Conservation (phyloP, 2,888 invertebrate species). For the Resseliella maxima region DNA sequence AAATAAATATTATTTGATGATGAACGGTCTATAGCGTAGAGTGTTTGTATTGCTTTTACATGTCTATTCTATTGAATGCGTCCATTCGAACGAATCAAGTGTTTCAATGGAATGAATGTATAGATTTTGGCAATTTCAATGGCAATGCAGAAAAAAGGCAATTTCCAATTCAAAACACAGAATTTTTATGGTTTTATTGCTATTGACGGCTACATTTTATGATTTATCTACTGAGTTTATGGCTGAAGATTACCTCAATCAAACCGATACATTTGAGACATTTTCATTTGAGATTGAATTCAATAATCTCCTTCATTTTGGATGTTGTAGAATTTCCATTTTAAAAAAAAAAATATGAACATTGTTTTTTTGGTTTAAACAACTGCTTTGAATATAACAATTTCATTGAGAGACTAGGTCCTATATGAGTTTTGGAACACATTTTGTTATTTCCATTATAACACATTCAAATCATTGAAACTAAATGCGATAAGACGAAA, state of each 20-base stretch:
- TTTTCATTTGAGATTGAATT: not conserved
- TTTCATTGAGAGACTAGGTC: no score
- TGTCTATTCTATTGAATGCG: not conserved
- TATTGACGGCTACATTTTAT: constrained; percentile 12
- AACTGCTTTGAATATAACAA: no score
- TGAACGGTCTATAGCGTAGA: not conserved
- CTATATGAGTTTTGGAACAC: no score
- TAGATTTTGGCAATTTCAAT: not conserved
- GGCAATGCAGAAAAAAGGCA: not conserved
- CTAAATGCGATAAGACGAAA: constrained; percentile 17
- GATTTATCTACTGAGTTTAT: constrained; percentile 27
- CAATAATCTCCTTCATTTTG: not conserved
- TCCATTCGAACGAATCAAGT: not conserved
- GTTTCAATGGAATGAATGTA: not conserved
- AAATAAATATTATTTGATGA: not conserved
- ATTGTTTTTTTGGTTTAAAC: no score
- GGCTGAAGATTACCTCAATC: not conserved
- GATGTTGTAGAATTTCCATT: no score
- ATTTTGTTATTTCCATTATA: constrained; percentile 21
- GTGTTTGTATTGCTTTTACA: constrained; percentile 3
- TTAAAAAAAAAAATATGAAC: no score
- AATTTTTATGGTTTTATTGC: constrained; percentile 51
- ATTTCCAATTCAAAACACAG: constrained; percentile 54
- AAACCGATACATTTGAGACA: not conserved
- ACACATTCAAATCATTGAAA: constrained; percentile 3